phyloP scores from a whole-genome alignment of 2,888 invertebrate genomes.

The Polydrusus cervinus region DNA sequence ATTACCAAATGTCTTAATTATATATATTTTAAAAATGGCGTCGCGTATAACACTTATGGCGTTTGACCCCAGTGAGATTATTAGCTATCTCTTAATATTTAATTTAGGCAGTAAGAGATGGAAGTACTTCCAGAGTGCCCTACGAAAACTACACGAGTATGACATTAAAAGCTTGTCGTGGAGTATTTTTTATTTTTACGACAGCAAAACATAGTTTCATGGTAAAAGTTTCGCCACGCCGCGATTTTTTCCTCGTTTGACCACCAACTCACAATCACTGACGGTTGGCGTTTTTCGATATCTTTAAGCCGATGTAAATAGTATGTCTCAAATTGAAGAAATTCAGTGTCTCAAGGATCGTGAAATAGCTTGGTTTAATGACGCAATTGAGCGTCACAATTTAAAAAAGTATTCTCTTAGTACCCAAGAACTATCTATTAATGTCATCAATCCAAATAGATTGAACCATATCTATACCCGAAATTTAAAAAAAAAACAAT shows the following conservation, averaged over 20 bases:
- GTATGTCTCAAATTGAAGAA: too few relatives aligned
- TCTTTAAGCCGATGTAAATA: too few relatives aligned
- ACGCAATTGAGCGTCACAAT: background rate
- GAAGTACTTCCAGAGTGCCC: too few relatives aligned
- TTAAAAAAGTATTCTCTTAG: too few relatives aligned
- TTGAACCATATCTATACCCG: background rate
- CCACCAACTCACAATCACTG: background rate
- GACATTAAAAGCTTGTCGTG: background rate
- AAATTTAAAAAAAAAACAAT: background rate
- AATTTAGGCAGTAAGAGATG: too few relatives aligned
- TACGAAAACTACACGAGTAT: too few relatives aligned
- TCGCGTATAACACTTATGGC: background rate
- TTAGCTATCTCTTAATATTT: too few relatives aligned
- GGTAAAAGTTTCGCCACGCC: background rate
- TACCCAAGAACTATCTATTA: background rate
- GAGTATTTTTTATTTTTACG: background rate
- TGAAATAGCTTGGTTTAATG: background rate
- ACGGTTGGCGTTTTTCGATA: too few relatives aligned
- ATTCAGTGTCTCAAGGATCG: too few relatives aligned
- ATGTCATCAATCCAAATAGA: background rate
- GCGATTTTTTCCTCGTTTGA: background rate
- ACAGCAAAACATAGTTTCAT: background rate
- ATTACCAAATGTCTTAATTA: constrained; percentile 19
- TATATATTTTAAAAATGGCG: background rate
- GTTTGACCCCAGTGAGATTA: too few relatives aligned